These are phyloP conservation scores for Actinernus sp. DNA, from an alignment of 92 coral and sea anemone genomes.

Conservation along the genomic window DNA sequence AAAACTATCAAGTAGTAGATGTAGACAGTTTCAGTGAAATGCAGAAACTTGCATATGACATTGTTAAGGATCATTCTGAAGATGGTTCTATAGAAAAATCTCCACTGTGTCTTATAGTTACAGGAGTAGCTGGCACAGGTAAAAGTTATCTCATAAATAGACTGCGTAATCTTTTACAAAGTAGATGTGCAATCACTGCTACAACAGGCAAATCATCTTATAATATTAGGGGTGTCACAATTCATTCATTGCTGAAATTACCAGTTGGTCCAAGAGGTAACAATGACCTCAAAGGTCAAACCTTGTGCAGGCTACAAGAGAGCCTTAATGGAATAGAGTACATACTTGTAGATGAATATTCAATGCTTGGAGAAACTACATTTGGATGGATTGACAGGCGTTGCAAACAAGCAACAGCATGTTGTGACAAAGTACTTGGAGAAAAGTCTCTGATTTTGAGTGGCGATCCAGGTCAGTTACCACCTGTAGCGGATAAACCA, in stretches of 20 bases:
- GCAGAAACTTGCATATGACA: constrained; percentile 75
- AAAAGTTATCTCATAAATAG: constrained; percentile 75
- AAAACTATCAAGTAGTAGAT: constrained; percentile 52
- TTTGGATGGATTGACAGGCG: constrained; percentile 51
- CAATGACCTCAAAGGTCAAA: constrained; percentile 62
- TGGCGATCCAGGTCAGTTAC: too few relatives aligned
- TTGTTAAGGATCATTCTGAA: constrained; percentile 53
- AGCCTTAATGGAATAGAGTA: constrained; percentile 48
- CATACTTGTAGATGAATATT: constrained; percentile 34
- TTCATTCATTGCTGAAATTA: constrained; percentile 60
- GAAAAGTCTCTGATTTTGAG: constrained; percentile 18
- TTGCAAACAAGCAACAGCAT: constrained; percentile 46
- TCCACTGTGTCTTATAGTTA: constrained; percentile 53
- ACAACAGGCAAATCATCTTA: constrained; percentile 66
- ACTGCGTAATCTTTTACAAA: constrained; percentile 52
- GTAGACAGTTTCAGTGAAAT: constrained; percentile 71
- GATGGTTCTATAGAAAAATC: constrained; percentile 48
- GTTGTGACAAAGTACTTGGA: constrained; percentile 24
- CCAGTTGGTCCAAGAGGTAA: constrained; percentile 45
- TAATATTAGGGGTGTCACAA: constrained; percentile 55
- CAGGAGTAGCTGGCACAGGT: constrained; percentile 56
- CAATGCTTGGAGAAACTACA: constrained; percentile 44
- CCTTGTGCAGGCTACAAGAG: constrained; percentile 41
- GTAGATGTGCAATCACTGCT: constrained; percentile 53
- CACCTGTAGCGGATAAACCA: too few relatives aligned